These are phyloP conservation scores for Dysmachus trigonus DNA, from an alignment of 2,888 invertebrate genomes.

Conservation along the genomic window DNA sequence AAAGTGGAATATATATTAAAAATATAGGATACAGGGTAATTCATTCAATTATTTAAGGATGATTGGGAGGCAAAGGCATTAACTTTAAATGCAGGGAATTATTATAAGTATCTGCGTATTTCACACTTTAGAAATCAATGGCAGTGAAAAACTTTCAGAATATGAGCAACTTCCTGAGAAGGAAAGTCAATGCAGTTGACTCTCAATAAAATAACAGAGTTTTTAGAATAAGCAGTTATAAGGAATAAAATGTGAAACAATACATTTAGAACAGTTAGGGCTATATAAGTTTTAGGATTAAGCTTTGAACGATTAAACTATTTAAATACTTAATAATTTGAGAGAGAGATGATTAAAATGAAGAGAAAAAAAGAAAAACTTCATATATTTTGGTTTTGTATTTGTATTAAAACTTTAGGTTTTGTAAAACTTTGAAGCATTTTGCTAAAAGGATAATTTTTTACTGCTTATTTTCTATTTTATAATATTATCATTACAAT, in stretches of 20 bases:
- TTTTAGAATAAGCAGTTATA: conserved; percentile 36
- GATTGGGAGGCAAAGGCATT: conserved; percentile 15
- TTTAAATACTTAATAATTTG: background rate
- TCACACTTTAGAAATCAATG: background rate
- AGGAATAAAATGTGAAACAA: conserved; percentile 24
- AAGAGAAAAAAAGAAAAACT: background rate
- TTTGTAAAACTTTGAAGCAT: background rate
- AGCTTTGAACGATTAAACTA: conserved; percentile 4
- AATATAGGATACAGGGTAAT: conserved; percentile 90
- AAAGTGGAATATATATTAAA: conserved; percentile 50
- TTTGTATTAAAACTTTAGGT: background rate
- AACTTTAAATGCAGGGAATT: background rate
- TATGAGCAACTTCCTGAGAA: background rate
- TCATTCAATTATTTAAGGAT: conserved; percentile 84
- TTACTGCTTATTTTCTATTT: background rate
- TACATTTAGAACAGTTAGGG: conserved; percentile 41
- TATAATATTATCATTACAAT: background rate
- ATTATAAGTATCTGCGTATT: background rate
- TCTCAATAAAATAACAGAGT: conserved; percentile 23
- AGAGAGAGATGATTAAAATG: background rate
- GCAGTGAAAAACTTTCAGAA: background rate
- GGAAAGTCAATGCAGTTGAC: conserved; percentile 14
- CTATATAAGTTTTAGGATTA: conserved; percentile 23
- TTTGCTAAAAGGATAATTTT: background rate
- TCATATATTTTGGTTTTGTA: background rate